Percentiles rank a stretch among this genome's conserved stretches.
These are phyloP conservation scores for Pangasius sanitwongsei DNA, from an alignment of 2,797 vertebrate species.

Conservation along the genomic window DNA sequence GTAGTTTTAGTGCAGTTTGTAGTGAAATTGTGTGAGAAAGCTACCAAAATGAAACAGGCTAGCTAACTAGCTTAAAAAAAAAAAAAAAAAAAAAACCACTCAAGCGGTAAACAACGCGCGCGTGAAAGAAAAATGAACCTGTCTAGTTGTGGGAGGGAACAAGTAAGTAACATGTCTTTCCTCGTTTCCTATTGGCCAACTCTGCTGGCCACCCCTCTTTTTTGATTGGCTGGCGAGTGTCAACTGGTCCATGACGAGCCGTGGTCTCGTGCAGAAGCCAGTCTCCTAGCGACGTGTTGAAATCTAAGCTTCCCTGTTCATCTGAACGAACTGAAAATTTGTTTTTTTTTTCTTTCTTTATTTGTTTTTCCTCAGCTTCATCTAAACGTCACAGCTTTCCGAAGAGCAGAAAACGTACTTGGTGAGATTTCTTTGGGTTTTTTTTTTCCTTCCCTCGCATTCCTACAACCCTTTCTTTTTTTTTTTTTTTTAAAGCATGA, in stretches of 20 bases:
- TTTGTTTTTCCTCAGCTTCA: not conserved
- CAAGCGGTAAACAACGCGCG: not conserved
- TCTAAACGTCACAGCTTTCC: not conserved
- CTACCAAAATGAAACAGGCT: not conserved
- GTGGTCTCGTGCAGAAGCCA: not conserved
- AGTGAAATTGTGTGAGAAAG: not conserved
- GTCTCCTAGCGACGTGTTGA: conserved; percentile 39
- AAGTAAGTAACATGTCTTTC: not conserved
- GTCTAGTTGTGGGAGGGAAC: not conserved
- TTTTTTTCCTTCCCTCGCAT: not conserved
- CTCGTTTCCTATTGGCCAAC: conserved; percentile 7
- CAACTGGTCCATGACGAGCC: not conserved
- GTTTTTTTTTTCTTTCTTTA: not conserved
- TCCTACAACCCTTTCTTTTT: not conserved
- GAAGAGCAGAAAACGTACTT: not conserved
- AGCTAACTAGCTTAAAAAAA: not conserved
- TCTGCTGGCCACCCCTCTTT: not conserved
- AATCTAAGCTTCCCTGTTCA: not conserved
- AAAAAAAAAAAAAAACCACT: not conserved
- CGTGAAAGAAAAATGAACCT: not conserved
- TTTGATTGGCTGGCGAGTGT: not conserved
- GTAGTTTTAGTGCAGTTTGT: too few species aligned
- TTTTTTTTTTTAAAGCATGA: too few species aligned
- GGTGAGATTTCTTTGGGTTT: not conserved
- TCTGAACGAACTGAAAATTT: too few species aligned